phyloP scores from a whole-genome alignment of 1,140 invertebrate genomes.

The Druon quercuslanigerum region DNA sequence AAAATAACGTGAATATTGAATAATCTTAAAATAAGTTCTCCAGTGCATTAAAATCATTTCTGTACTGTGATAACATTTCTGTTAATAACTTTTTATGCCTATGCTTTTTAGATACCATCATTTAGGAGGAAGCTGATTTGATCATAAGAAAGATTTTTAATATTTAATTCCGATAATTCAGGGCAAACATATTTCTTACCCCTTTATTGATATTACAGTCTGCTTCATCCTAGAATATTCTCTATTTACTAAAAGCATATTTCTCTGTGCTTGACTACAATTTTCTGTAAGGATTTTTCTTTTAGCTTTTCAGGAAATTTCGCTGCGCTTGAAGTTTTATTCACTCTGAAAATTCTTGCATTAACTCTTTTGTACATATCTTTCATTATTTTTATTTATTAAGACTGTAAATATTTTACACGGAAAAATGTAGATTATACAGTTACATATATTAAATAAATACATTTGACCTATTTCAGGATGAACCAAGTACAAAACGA shows the following conservation, averaged over 20 bases:
- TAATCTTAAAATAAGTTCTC: neutral
- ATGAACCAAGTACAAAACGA: conserved; percentile 38
- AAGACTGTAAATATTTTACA: neutral
- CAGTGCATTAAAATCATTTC: conserved; percentile 7
- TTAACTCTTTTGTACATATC: neutral
- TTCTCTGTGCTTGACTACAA: too few species aligned
- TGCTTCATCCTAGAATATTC: too few species aligned
- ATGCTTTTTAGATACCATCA: too few species aligned
- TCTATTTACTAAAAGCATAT: too few species aligned
- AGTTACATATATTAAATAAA: conserved; percentile 5
- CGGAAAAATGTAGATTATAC: neutral
- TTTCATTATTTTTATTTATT: neutral
- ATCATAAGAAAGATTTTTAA: too few species aligned
- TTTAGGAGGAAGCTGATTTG: too few species aligned
- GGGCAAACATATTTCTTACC: too few species aligned
- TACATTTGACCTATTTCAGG: conserved; percentile 36
- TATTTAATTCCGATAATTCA: too few species aligned
- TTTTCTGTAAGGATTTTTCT: neutral
- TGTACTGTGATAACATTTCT: neutral
- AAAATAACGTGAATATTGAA: neutral
- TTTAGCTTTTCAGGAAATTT: neutral
- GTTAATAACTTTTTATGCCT: neutral
- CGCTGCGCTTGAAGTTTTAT: neutral
- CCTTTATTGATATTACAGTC: too few species aligned
- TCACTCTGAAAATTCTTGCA: neutral